Evolutionary conservation across 2,888 invertebrate genomes (phyloP).

Genomic region (Microplitis deprimator): DNA sequence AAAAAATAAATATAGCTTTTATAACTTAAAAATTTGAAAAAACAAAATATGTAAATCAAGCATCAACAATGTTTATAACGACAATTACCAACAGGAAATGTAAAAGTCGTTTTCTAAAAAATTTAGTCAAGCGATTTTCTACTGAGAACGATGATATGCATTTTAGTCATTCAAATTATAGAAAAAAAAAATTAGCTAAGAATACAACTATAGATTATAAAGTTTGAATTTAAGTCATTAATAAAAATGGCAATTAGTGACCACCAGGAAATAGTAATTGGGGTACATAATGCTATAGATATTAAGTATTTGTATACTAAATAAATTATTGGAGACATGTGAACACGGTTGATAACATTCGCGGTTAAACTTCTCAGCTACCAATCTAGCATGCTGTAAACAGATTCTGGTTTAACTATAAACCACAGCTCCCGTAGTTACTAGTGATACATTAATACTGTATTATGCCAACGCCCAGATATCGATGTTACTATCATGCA

Average conservation of each 20-base stretch:
- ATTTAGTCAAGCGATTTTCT: too few relatives aligned
- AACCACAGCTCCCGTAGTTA: conserved; percentile 46
- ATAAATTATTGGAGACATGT: conserved; percentile 14
- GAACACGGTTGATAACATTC: conserved; percentile 19
- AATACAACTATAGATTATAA: too few relatives aligned
- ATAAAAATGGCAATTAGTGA: neutral
- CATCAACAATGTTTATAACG: too few relatives aligned
- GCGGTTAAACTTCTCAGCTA: conserved; percentile 53
- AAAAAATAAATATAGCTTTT: too few relatives aligned
- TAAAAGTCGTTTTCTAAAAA: too few relatives aligned
- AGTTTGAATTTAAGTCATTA: neutral
- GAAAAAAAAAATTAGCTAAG: too few relatives aligned
- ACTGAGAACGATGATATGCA: too few relatives aligned
- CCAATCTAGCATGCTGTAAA: conserved; percentile 53
- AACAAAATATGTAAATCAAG: too few relatives aligned
- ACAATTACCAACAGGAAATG: too few relatives aligned
- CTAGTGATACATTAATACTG: conserved; percentile 28
- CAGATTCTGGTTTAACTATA: conserved; percentile 30
- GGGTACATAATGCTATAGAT: conserved; percentile 3
- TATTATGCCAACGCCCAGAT: neutral
- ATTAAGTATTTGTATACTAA: neutral
- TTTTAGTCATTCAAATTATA: too few relatives aligned
- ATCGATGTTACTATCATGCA: conserved; percentile 1
- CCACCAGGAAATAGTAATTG: conserved; percentile 21
- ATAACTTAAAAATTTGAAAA: too few relatives aligned